Base-by-base conservation (phyloP, 2,888 invertebrate species). In the Andrena minutula region DNA sequence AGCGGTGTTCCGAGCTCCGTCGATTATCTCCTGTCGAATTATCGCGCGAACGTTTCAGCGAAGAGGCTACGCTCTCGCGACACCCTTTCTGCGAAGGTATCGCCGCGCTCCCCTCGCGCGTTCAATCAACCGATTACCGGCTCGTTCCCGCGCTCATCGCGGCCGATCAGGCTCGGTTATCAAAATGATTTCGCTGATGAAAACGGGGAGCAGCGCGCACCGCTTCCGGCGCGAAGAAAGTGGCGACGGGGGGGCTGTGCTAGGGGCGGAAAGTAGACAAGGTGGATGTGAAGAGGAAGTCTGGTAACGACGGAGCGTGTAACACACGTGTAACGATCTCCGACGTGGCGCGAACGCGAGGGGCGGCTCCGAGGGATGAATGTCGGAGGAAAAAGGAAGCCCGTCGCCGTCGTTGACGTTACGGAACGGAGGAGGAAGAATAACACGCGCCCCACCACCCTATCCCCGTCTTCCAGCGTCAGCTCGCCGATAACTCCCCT, bases 281-380 rank as follows among this genome's bases (percentile, higher is more conserved):
- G 61, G 71, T 56, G 41, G 41, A 65, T n/a, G 64, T 51, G 66
- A 73, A 76, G 70, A 79, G 76, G 73, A 69, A 66, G 70, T 53
- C 76, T 63, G 83, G 35, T 41, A 32, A 66, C 47, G 66, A 58
- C 56, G 68, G 75, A 35, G 77, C 71, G 66, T 65, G 76, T 83
- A 75, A 70, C 75, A 32, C 80, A 72, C 82, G 70, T 82, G 83
- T 78, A 83, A 78, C 78, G 77, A 82, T 82, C 83, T 30, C 10
- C 76, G 66, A 28, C 30, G 68, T 49, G 28, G 66, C 23, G 68
- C 16, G 66, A 68, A 69, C 53, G 70, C 47, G 71, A 78, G 63
- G 72, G 71, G 75, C 66, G n/a, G 70, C 47, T 53, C 28, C 32
- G 47, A 74, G 35, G 63, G 78, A 80, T 69, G 71, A 73, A 75